Conservation (phyloP, 2,797 vertebrate genomes). For the Salmo trutta region DNA sequence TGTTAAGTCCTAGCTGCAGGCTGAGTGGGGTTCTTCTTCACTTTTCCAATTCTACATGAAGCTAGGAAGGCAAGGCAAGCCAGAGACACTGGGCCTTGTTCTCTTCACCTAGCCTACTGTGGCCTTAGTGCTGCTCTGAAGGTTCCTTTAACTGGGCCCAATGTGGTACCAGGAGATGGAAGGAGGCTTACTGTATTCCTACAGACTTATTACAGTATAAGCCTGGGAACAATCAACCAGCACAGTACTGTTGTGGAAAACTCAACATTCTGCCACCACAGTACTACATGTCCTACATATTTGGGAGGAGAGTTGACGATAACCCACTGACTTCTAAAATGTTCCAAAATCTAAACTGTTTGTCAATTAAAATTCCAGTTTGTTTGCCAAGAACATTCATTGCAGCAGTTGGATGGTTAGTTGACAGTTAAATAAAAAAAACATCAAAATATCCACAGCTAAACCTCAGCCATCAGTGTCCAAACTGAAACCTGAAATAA, state of each 20-base stretch:
- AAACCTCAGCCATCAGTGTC: neutral
- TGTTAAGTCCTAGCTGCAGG: conserved; percentile 48
- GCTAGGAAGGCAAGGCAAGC: conserved; percentile 11
- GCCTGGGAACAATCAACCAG: neutral
- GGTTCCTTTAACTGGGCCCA: neutral
- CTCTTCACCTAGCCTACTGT: conserved; percentile 31
- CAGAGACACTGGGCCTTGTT: conserved; percentile 13
- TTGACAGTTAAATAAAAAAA: neutral
- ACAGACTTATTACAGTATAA: neutral
- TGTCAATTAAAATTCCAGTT: neutral
- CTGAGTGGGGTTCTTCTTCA: conserved; percentile 5
- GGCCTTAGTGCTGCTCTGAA: neutral
- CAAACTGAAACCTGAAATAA: neutral
- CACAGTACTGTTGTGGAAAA: neutral
- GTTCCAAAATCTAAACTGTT: no score
- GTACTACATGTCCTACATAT: neutral
- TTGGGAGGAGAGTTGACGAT: neutral
- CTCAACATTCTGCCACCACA: neutral
- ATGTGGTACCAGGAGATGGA: neutral
- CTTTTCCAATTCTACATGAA: conserved; percentile 19
- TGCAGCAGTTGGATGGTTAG: neutral
- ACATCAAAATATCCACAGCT: no score
- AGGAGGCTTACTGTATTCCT: neutral
- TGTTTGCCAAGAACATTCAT: neutral
- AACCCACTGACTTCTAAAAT: neutral